Conservation (phyloP, 2,888 invertebrate species). For the Mystacides longicornis region DNA sequence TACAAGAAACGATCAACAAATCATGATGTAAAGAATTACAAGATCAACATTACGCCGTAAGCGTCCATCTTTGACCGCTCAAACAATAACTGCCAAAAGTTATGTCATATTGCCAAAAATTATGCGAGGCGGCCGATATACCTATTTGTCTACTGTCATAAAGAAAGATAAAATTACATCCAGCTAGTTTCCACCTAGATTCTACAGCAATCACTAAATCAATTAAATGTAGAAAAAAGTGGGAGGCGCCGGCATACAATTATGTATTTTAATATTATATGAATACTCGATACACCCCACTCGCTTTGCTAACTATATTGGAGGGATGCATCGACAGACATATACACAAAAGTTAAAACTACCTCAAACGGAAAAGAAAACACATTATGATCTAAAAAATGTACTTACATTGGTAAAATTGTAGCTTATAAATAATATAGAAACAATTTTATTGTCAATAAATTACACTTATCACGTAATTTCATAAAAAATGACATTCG, state of each 20-base stretch:
- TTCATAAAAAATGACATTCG: constrained; percentile 48
- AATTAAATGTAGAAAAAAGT: constrained; percentile 18
- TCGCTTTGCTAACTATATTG: constrained; percentile 19
- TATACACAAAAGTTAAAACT: constrained; percentile 16
- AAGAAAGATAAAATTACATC: not conserved
- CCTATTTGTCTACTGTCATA: not conserved
- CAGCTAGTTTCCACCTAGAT: not conserved
- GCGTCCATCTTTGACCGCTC: not conserved
- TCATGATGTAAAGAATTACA: no score
- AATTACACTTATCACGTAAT: constrained; percentile 19
- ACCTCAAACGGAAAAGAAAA: constrained; percentile 8
- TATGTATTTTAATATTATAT: constrained; percentile 13
- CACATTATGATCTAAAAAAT: constrained; percentile 5
- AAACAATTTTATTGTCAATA: constrained; percentile 11
- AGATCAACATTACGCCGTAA: not conserved
- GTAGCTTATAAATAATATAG: constrained; percentile 12
- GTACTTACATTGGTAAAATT: constrained; percentile 22
- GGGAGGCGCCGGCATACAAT: constrained; percentile 20
- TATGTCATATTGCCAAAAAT: constrained; percentile 24
- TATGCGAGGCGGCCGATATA: not conserved
- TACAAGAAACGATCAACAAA: no score
- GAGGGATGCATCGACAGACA: constrained; percentile 21
- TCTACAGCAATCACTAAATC: constrained; percentile 5
- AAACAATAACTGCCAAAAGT: constrained; percentile 26
- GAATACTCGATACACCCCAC: constrained; percentile 21